phyloP scores from a whole-genome alignment of 30 jellyfish, hydroid and myxozoan species.

The Aurelia coerulea region DNA sequence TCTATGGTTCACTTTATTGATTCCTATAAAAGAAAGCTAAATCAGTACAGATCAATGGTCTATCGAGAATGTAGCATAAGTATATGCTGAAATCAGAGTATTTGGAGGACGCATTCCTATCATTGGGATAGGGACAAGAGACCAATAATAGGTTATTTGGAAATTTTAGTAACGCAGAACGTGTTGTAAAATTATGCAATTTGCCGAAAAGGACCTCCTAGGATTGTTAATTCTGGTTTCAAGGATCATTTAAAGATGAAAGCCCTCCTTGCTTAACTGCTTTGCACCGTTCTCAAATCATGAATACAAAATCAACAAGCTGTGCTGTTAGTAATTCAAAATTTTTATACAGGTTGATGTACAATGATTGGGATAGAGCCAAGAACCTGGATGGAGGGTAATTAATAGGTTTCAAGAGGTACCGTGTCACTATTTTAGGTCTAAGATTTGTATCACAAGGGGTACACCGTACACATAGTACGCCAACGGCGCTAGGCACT shows the following conservation, averaged over 20 bases:
- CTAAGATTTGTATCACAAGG: not conserved
- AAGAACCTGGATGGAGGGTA: not conserved
- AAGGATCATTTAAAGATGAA: not conserved
- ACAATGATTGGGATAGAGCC: not conserved
- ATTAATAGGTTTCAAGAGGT: constrained; percentile 4
- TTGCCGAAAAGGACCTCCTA: not conserved
- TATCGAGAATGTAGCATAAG: not conserved
- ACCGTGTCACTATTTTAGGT: not conserved
- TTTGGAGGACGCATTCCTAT: not conserved
- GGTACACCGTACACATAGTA: not conserved
- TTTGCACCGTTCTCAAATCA: not conserved
- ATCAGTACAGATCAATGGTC: not conserved
- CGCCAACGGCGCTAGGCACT: not conserved
- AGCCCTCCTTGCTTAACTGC: not conserved
- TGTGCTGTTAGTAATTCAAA: not conserved
- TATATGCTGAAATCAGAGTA: not conserved
- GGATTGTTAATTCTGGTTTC: not conserved
- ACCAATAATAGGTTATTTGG: not conserved
- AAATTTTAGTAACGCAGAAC: not conserved
- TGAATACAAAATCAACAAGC: not conserved
- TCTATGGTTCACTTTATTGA: constrained; percentile 6
- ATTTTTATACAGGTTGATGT: not conserved
- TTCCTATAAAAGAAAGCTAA: constrained; percentile 2
- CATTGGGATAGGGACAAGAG: not conserved
- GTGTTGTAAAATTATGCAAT: not conserved